phyloP scores from a whole-genome alignment of 2,113 vertebrate genomes.

The Sarotherodon lohbergeri region DNA sequence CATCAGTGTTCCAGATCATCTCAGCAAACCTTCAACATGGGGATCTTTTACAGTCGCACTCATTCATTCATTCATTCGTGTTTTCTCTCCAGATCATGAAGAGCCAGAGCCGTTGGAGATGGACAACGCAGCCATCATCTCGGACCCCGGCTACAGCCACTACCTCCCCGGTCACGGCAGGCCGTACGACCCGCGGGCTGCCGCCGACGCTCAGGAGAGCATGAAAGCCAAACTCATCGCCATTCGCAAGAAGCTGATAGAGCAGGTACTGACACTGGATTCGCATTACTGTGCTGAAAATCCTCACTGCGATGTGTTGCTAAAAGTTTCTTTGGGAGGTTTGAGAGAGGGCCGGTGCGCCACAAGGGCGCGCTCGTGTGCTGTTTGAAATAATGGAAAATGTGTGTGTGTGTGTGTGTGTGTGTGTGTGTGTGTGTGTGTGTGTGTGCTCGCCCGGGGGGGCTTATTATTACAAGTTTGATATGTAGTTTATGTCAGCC shows the following conservation, averaged over 20 bases:
- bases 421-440: neutral
- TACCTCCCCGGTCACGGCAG: slow-evolving; percentile 71
- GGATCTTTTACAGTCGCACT: neutral
- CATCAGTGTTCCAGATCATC: neutral
- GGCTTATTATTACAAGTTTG: slow-evolving; percentile 1
- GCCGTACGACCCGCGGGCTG: slow-evolving; percentile 74
- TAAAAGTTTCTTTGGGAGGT: slow-evolving; percentile 45
- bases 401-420: neutral
- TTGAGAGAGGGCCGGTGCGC: neutral
- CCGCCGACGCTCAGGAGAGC: slow-evolving; percentile 76
- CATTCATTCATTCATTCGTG: neutral
- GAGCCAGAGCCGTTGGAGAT: slow-evolving; percentile 57
- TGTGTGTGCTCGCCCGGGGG: neutral
- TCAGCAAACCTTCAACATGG: neutral
- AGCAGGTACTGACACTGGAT: slow-evolving; percentile 67
- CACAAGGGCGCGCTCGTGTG: slow-evolving; percentile 59
- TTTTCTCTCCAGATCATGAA: slow-evolving; percentile 47
- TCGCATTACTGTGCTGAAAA: neutral
- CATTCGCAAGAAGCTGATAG: slow-evolving; percentile 75
- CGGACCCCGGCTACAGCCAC: slow-evolving; percentile 71
- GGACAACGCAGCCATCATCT: slow-evolving; percentile 72
- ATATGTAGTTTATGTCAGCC: neutral
- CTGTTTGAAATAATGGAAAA: neutral
- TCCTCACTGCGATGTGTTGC: neutral
- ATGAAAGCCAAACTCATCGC: slow-evolving; percentile 73